phyloP scores from a whole-genome alignment of 92 coral and sea anemone genomes.

The Siderastrea siderea region DNA sequence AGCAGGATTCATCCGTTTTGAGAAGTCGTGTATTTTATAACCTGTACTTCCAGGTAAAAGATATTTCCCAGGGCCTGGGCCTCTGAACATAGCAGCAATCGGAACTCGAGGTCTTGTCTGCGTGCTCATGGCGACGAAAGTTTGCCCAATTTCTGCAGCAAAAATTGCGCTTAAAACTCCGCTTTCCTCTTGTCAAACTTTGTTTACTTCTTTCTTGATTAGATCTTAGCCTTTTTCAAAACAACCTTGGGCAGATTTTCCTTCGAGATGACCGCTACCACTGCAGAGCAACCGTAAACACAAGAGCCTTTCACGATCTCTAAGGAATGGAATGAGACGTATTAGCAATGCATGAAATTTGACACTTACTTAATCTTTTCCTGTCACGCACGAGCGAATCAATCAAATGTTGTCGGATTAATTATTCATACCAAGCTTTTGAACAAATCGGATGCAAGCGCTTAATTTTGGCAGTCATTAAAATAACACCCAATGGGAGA shows the following conservation, averaged over 20 bases:
- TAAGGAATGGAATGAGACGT: conserved; percentile 48
- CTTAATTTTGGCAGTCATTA: not conserved
- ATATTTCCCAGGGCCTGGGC: conserved; percentile 97
- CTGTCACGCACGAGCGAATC: conserved; percentile 45
- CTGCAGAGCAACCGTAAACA: conserved; percentile 33
- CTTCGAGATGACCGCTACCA: not conserved
- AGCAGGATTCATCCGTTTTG: conserved; percentile 86
- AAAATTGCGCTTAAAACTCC: not conserved
- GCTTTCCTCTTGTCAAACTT: not conserved
- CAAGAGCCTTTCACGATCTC: conserved; percentile 61
- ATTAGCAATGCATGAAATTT: conserved; percentile 22
- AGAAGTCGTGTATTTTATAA: conserved; percentile 68
- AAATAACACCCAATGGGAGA: not conserved
- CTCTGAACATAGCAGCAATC: conserved; percentile 98
- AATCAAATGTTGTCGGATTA: not conserved
- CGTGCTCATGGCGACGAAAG: conserved; percentile 33
- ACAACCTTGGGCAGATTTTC: not conserved
- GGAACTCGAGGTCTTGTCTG: conserved; percentile 70
- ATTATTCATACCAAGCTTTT: not conserved
- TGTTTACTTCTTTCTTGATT: not conserved
- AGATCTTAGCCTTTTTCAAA: not conserved
- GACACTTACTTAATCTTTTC: conserved; percentile 22
- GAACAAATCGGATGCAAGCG: conserved; percentile 20
- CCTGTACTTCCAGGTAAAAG: conserved; percentile 91
- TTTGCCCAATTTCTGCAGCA: conserved; percentile 10